A percentile compares a stretch with the other conserved stretches of the same genome.
Evolutionary conservation across 1,140 invertebrate genomes (phyloP).

Genomic region (Reticulitermes speratus): DNA sequence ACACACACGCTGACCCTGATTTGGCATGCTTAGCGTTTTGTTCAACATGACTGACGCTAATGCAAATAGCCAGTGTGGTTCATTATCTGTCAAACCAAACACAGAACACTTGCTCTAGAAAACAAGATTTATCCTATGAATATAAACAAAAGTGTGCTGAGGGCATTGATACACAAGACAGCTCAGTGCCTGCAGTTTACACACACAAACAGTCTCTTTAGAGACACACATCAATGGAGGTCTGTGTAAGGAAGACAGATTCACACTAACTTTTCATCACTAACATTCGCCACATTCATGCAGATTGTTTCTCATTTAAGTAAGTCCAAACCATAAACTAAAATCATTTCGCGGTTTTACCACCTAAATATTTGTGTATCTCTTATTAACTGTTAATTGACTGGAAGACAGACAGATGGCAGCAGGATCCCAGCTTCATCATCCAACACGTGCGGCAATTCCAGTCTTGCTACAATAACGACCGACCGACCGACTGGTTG

Average conservation of each 20-base stretch:
- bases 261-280: slow-evolving; percentile 5
- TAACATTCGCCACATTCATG: neutral
- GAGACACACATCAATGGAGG: neutral
- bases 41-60: neutral
- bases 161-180: slow-evolving; percentile 5
- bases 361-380: slow-evolving; percentile 13
- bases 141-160: slow-evolving; percentile 8
- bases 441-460: neutral
- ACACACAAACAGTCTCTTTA: neutral
- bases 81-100: slow-evolving; percentile 8
- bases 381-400: slow-evolving; percentile 17
- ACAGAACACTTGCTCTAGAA: neutral
- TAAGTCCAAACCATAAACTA: neutral
- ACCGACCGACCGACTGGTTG: too few species aligned
- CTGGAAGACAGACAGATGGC: slow-evolving; percentile 2
- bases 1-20: slow-evolving; percentile 5
- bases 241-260: neutral
- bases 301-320: slow-evolving; percentile 9
- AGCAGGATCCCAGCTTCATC: neutral
- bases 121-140: slow-evolving; percentile 17
- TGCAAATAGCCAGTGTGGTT: slow-evolving; percentile 5
- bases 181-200: neutral
- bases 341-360: slow-evolving; percentile 19
- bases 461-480: neutral
- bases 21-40: neutral